Evolutionary conservation across 2,113 vertebrate species (phyloP).

Genomic region (Neodon shergylaensis): DNA sequence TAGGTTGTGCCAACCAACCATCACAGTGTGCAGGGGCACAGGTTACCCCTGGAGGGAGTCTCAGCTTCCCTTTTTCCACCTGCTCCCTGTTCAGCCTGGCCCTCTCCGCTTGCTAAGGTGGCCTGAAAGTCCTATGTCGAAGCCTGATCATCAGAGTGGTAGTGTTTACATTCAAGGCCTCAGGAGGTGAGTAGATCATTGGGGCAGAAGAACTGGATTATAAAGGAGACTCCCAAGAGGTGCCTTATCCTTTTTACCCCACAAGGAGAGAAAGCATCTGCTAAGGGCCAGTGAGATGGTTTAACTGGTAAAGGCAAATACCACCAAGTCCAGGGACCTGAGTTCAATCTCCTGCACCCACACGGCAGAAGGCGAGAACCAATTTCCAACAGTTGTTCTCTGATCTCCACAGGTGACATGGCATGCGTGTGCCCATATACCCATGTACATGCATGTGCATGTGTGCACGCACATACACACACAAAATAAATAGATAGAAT

Average conservation of each 20-base stretch:
- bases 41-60: no score
- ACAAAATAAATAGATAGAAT: not conserved
- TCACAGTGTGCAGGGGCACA: not conserved
- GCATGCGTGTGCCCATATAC: not conserved
- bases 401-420: not conserved
- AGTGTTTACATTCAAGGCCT: not conserved
- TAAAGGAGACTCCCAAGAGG: not conserved
- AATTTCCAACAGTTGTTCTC: not conserved
- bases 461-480: not conserved
- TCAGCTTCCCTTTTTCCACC: not conserved
- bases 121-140: not conserved
- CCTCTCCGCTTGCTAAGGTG: not conserved
- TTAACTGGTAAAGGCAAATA: not conserved
- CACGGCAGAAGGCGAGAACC: not conserved
- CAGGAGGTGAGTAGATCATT: not conserved
- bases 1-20: not conserved
- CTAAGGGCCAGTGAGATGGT: not conserved
- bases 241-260: not conserved
- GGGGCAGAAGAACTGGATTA: not conserved
- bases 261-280: not conserved
- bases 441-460: not conserved
- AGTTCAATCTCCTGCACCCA: not conserved
- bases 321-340: not conserved
- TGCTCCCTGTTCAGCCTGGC: not conserved
- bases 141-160: not conserved